Conservation (phyloP, 2,113 vertebrate genomes). For the Piaya cayana region DNA sequence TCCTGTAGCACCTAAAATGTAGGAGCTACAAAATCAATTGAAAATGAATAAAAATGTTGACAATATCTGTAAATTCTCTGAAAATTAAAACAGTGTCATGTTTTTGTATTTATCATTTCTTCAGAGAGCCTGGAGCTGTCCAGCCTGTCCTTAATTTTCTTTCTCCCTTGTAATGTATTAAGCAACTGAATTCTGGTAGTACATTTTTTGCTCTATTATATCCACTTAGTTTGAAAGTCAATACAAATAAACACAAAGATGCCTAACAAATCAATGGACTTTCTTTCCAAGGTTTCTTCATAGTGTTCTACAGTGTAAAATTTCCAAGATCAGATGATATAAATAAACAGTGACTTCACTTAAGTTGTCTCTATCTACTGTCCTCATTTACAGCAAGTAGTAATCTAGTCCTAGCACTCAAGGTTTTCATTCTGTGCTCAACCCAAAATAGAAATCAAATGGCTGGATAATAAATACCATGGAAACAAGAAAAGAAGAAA, state of each 20-base stretch:
- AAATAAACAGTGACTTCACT: conserved; percentile 22
- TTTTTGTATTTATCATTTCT: not conserved
- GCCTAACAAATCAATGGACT: not conserved
- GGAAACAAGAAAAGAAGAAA: conserved; percentile 1
- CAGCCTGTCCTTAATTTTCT: not conserved
- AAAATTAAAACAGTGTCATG: not conserved
- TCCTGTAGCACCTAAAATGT: not conserved
- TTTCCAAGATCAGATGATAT: conserved; percentile 24
- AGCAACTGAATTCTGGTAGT: not conserved
- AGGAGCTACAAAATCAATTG: not conserved
- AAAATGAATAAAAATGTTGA: not conserved
- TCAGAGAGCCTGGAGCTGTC: conserved; percentile 19
- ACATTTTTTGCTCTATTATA: not conserved
- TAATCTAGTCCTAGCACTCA: not conserved
- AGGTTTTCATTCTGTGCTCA: conserved; percentile 9
- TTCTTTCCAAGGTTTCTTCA: not conserved
- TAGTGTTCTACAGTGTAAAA: not conserved
- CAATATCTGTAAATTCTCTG: not conserved
- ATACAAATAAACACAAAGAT: not conserved
- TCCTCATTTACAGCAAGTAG: conserved; percentile 15
- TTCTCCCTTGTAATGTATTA: not conserved
- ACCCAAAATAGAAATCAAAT: conserved; percentile 29
- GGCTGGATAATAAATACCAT: conserved; percentile 36
- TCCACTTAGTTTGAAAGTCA: not conserved
- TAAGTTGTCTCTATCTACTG: not conserved